Conservation (phyloP, 2,113 vertebrate genomes). For the Heloderma charlesbogerti region DNA sequence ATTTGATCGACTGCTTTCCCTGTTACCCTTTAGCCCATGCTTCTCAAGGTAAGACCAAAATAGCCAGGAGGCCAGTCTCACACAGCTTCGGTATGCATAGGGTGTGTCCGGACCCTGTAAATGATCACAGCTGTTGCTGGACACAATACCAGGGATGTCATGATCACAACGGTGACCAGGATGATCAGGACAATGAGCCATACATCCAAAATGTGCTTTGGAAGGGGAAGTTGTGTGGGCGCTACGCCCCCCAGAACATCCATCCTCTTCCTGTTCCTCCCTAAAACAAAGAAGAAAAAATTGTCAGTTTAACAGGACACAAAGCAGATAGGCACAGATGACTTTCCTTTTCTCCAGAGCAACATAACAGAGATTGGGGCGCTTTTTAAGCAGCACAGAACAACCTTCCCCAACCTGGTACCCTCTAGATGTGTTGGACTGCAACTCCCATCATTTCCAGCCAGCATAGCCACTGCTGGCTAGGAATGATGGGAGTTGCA, state of each 20-base stretch:
- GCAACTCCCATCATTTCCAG: too few species aligned
- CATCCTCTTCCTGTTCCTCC: conserved; percentile 52
- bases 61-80: conserved; percentile 31
- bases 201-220: conserved; percentile 83
- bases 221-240: conserved; percentile 43
- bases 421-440: too few species aligned
- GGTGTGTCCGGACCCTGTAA: conserved; percentile 81
- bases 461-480: too few species aligned
- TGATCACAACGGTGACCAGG: conserved; percentile 82
- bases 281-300: conserved; percentile 59
- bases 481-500: too few species aligned
- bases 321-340: neutral
- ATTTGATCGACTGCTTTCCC: too few species aligned
- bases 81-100: conserved; percentile 68
- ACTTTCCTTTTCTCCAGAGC: neutral
- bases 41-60: neutral
- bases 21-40: neutral
- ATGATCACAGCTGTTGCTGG: conserved; percentile 80
- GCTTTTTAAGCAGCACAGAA: neutral
- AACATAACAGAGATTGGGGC: neutral
- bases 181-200: conserved; percentile 86
- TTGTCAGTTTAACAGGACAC: conserved; percentile 2
- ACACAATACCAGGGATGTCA: conserved; percentile 82
- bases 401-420: too few species aligned
- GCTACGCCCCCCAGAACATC: conserved; percentile 24